These are phyloP conservation scores for Diplolepis rosae DNA, from an alignment of 2,888 invertebrate species.

Conservation along the genomic window DNA sequence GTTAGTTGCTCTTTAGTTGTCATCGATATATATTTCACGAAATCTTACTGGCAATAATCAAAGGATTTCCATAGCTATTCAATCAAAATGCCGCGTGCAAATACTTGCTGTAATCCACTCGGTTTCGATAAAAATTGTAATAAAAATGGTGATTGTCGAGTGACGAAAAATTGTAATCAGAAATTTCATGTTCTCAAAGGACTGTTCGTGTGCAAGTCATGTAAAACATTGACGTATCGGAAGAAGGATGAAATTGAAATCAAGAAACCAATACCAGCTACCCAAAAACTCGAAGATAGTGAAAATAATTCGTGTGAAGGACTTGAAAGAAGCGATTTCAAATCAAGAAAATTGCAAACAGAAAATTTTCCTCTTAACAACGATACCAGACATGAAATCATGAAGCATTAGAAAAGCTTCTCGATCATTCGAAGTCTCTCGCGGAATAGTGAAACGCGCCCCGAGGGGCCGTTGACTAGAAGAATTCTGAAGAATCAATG, in stretches of 20 bases:
- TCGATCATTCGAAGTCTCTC: slow-evolving; percentile 5
- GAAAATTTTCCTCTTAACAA: slow-evolving; percentile 19
- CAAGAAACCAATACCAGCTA: background rate
- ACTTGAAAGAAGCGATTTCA: slow-evolving; percentile 8
- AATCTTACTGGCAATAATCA: no score
- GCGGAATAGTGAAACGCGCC: slow-evolving; percentile 10
- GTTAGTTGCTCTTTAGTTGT: no score
- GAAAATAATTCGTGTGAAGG: background rate
- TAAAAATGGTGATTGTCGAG: background rate
- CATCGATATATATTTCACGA: no score
- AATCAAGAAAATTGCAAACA: background rate
- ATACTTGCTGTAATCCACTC: background rate
- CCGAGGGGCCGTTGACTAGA: no score
- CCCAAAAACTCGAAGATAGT: background rate
- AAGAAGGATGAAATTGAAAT: background rate
- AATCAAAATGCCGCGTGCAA: background rate
- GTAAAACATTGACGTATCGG: background rate
- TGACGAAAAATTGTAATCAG: background rate
- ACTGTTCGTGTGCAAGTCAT: background rate
- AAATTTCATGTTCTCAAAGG: slow-evolving; percentile 1
- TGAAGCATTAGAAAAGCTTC: slow-evolving; percentile 23
- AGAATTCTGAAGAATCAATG: no score
- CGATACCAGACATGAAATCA: slow-evolving; percentile 6
- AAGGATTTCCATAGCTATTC: no score
- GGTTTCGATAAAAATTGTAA: background rate